These are phyloP conservation scores for Noctuana brunneofusca DNA, from an alignment of 2,888 invertebrate genomes.

Conservation along the genomic window DNA sequence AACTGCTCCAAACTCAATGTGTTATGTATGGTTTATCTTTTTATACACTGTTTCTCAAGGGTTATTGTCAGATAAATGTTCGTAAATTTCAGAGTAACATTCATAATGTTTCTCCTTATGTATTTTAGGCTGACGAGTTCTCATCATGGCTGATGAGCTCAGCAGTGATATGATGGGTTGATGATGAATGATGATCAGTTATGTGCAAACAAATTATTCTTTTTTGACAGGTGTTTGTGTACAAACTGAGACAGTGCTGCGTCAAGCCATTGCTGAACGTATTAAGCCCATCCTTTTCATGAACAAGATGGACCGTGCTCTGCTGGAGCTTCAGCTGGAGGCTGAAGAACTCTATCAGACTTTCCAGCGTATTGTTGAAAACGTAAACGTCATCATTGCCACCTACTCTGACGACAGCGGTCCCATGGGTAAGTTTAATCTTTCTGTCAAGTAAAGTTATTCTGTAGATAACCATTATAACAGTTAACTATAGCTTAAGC, in stretches of 20 bases:
- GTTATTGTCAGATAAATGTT: no score
- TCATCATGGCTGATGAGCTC: no score
- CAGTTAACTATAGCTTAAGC: no score
- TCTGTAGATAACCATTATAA: no score
- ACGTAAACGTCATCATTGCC: constrained; percentile 99
- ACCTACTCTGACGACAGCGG: constrained; percentile 98
- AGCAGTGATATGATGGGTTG: no score
- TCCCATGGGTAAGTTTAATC: constrained; percentile 90
- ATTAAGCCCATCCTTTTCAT: constrained; percentile 99
- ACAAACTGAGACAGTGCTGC: constrained; percentile 99
- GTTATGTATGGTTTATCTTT: no score
- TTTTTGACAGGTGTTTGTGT: constrained; percentile 96
- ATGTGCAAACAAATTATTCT: not conserved
- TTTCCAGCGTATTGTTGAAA: constrained; percentile 99
- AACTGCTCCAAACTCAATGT: no score
- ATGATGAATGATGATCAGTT: no score
- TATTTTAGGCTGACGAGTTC: no score
- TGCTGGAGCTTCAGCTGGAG: constrained; percentile 97
- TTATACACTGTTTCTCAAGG: no score
- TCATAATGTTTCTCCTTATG: no score
- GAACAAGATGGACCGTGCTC: constrained; percentile 99
- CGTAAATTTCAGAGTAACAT: no score
- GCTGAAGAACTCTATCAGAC: constrained; percentile 99
- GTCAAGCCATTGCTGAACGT: constrained; percentile 99
- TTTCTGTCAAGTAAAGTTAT: not conserved